Conservation (phyloP, 2,113 vertebrate species). For the Perca flavescens region DNA sequence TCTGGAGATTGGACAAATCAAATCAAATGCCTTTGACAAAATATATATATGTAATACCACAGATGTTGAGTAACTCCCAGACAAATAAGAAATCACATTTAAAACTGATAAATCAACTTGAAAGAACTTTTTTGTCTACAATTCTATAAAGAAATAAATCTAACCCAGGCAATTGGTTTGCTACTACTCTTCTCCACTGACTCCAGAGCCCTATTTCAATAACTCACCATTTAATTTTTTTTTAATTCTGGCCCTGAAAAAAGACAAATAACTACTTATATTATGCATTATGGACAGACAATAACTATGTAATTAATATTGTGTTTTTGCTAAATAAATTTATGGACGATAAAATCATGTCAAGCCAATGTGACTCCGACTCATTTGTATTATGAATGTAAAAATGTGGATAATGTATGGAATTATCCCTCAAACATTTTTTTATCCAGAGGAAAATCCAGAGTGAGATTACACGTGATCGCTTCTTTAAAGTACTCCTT, state of each 20-base stretch:
- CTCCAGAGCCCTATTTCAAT: neutral
- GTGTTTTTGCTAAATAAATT: constrained; percentile 24
- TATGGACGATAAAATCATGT: constrained; percentile 22
- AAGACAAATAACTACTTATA: constrained; percentile 2
- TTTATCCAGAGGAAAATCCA: constrained; percentile 2
- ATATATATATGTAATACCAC: neutral
- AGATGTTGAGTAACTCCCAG: neutral
- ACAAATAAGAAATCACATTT: constrained; percentile 1
- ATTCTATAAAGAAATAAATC: constrained; percentile 17
- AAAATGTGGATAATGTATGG: neutral
- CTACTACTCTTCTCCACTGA: constrained; percentile 3
- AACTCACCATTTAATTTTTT: neutral
- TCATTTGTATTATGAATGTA: constrained; percentile 20
- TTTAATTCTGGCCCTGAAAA: constrained; percentile 21
- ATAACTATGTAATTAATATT: constrained; percentile 15
- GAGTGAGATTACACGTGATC: neutral
- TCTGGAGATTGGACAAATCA: constrained; percentile 7
- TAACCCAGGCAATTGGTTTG: neutral
- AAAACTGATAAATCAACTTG: constrained; percentile 12
- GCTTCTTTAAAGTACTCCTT: constrained; percentile 61
- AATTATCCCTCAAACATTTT: constrained; percentile 3
- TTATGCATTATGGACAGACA: constrained; percentile 37
- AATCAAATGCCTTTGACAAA: neutral
- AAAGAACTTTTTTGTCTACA: neutral
- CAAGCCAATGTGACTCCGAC: neutral